Base-by-base conservation (phyloP, 2,888 invertebrate species). In the Pammene fasciana region DNA sequence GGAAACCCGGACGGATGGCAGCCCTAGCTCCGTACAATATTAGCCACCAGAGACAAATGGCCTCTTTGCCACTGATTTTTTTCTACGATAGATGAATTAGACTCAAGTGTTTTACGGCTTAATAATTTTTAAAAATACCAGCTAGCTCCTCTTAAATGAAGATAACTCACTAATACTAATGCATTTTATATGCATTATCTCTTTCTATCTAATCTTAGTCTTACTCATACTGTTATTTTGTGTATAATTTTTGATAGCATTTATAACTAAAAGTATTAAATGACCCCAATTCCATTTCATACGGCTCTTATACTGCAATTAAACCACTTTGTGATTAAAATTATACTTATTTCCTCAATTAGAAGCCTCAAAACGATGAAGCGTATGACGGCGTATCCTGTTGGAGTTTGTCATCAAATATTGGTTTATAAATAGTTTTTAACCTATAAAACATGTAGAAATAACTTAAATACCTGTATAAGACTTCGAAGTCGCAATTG, bases 401-500 rank as follows among this genome's bases (percentile, higher is more conserved):
- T 87, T 84, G 87, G 86, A 81, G 85, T 88, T 78, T 87, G 84
- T 89, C 87, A n/a, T 76, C 86, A 86, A 86, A 85, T 68, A 8
- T 41, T 36, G 46, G 16, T 8, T 48, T 64, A 18, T 0, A 26
- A 11, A 38, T 52, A 45, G 45, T 56, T 41, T n/a, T 26, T 61
- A 67, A 54, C 13, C 55, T 41, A 56, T 11, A 43, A 46, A n/a
- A 36, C 5, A 9, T 43, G 59, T 0, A n/a, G 4, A 26, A 43
- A 8, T 14, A 70, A 74, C n/a, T 13, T 54, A 14, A 43, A 34
- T 84, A 97, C 94, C 93, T 96, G 96, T 79, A 96, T 94, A 71
- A 97, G 92, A 87, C 96, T 97, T 74, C 97, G 93, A 57, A 97
- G 90, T 65, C 97, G 94, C 75, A 96, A 93, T 93, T 98, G 98